A percentile compares a stretch with the other conserved stretches of the same genome.
These are phyloP conservation scores for Laspeyria flexula DNA, from an alignment of 2,888 invertebrate species.

Conservation along the genomic window DNA sequence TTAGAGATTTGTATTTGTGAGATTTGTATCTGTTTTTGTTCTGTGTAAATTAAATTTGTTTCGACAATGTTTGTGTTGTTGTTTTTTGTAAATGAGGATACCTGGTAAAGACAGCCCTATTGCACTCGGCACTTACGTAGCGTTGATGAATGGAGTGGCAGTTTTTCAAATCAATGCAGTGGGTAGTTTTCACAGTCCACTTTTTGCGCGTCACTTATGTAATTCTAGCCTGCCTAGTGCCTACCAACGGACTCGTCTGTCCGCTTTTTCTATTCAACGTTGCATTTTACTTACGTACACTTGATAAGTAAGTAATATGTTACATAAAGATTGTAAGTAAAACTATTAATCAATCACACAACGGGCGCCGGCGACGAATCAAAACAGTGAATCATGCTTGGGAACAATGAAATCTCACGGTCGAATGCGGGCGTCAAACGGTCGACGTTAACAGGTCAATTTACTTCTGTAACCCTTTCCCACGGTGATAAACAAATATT, in stretches of 20 bases:
- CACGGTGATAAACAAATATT: slow-evolving; percentile 76
- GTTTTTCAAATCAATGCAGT: slow-evolving; percentile 66
- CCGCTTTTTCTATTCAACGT: slow-evolving; percentile 35
- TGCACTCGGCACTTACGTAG: slow-evolving; percentile 51
- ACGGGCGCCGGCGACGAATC: slow-evolving; percentile 72
- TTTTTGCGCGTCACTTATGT: slow-evolving; percentile 58
- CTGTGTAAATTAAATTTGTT: slow-evolving; percentile 34
- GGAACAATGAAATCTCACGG: slow-evolving; percentile 81
- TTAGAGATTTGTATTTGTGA: slow-evolving; percentile 38
- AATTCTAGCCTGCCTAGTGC: slow-evolving; percentile 44
- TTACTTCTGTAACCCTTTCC: slow-evolving; percentile 77
- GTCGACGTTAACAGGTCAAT: slow-evolving; percentile 80
- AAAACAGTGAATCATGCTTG: slow-evolving; percentile 77
- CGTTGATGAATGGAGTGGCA: slow-evolving; percentile 77
- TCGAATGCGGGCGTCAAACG: slow-evolving; percentile 81
- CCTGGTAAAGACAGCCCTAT: slow-evolving; percentile 48
- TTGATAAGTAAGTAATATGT: slow-evolving; percentile 44
- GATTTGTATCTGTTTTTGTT: slow-evolving; percentile 37
- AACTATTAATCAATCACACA: slow-evolving; percentile 74
- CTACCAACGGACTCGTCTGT: slow-evolving; percentile 21
- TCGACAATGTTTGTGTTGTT: slow-evolving; percentile 17
- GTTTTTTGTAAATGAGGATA: slow-evolving; percentile 10
- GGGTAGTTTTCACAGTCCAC: slow-evolving; percentile 56
- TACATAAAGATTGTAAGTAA: slow-evolving; percentile 56
- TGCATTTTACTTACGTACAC: slow-evolving; percentile 42